These are phyloP conservation scores for Atethmia centrago DNA, from an alignment of 2,888 invertebrate species.

Conservation along the genomic window DNA sequence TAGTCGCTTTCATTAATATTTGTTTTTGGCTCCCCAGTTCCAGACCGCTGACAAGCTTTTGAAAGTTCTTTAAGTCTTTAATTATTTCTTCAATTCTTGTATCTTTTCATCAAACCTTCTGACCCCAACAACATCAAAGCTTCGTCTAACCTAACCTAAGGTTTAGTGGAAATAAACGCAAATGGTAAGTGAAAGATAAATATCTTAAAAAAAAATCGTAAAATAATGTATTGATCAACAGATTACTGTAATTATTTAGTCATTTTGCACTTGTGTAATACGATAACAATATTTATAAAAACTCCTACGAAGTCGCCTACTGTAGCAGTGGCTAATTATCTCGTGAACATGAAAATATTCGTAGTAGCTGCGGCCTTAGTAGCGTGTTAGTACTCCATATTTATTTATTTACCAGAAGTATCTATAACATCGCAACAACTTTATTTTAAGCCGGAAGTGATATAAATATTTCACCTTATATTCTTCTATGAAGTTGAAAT, in stretches of 20 bases:
- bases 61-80: too few species aligned
- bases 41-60: too few species aligned
- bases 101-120: too few species aligned
- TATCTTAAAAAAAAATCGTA: constrained; percentile 10
- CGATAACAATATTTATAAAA: constrained; percentile 46
- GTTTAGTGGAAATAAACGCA: neutral
- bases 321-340: constrained; percentile 7
- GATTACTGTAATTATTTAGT: constrained; percentile 16
- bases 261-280: neutral
- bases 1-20: too few species aligned
- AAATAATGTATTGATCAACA: neutral
- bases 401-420: neutral
- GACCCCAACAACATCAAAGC: neutral
- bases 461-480: neutral
- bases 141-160: neutral
- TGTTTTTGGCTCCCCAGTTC: too few species aligned
- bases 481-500: neutral
- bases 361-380: constrained; percentile 69
- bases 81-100: too few species aligned
- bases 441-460: neutral
- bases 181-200: constrained; percentile 18
- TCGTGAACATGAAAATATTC: constrained; percentile 71
- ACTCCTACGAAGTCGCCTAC: neutral
- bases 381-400: constrained; percentile 70
- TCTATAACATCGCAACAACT: neutral